Evolutionary conservation across 2,113 vertebrate genomes (phyloP).

Genomic region (Amazona guildingii): DNA sequence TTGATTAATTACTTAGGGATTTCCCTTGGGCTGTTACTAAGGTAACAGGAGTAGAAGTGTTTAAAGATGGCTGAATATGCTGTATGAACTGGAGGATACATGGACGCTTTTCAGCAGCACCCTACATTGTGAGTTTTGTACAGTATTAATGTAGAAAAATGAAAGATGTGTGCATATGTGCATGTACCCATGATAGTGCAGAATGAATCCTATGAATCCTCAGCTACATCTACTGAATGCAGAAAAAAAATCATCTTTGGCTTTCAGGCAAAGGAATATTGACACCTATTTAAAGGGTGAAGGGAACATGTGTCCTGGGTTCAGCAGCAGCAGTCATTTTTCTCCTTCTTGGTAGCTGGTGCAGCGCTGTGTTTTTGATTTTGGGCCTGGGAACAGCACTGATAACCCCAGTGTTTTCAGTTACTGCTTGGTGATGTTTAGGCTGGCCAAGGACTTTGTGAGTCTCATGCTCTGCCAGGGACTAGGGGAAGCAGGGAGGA

Average conservation of each 20-base stretch:
- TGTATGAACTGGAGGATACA: neutral
- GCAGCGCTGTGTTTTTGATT: too few relatives aligned
- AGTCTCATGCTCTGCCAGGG: too few relatives aligned
- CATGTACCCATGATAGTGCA: neutral
- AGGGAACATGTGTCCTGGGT: neutral
- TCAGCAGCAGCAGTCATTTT: too few relatives aligned
- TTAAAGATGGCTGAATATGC: slow-evolving; percentile 1
- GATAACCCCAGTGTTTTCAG: too few relatives aligned
- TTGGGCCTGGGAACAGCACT: too few relatives aligned
- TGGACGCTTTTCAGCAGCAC: neutral
- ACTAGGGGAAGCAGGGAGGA: too few relatives aligned
- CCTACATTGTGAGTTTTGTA: neutral
- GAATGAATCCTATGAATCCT: neutral
- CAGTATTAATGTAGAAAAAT: neutral
- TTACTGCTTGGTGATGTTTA: too few relatives aligned
- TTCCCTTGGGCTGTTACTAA: slow-evolving; percentile 51
- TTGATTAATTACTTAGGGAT: slow-evolving; percentile 53
- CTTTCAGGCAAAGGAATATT: neutral
- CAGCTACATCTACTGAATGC: neutral
- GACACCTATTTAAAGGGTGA: neutral
- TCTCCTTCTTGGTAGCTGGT: too few relatives aligned
- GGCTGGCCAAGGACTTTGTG: too few relatives aligned
- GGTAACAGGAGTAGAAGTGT: slow-evolving; percentile 1
- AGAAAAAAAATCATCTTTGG: neutral
- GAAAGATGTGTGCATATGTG: neutral